These are phyloP conservation scores for Sinelater perroti DNA, from an alignment of 2,888 invertebrate genomes.

Conservation along the genomic window DNA sequence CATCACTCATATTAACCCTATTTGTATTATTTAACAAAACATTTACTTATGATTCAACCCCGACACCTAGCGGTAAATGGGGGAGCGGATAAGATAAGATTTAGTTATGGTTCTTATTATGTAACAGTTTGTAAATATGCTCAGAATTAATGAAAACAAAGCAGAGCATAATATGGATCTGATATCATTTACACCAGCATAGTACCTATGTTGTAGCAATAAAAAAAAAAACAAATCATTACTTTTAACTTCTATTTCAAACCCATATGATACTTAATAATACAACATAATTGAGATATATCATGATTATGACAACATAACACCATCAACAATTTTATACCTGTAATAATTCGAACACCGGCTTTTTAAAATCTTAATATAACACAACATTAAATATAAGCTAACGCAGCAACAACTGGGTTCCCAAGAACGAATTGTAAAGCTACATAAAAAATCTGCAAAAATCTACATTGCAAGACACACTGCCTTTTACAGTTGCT, in stretches of 20 bases:
- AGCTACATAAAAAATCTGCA: slow-evolving; percentile 49
- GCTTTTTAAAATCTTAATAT: slow-evolving; percentile 12
- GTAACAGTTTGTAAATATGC: no score
- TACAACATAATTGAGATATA: slow-evolving; percentile 54
- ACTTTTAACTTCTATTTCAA: slow-evolving; percentile 50
- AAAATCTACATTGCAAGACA: slow-evolving; percentile 48
- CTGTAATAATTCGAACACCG: slow-evolving; percentile 19
- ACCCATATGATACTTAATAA: slow-evolving; percentile 56
- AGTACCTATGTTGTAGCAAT: no score
- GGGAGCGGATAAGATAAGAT: no score
- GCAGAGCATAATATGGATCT: no score
- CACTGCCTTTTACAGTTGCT: slow-evolving; percentile 47
- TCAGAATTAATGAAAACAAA: no score
- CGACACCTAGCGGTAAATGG: no score
- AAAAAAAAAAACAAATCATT: slow-evolving; percentile 10
- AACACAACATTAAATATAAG: slow-evolving; percentile 19
- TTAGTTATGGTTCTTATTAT: no score
- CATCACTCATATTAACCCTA: no score
- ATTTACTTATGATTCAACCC: no score
- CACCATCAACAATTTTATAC: slow-evolving; percentile 47
- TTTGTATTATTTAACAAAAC: no score
- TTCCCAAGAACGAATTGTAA: slow-evolving; percentile 49
- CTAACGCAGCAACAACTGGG: slow-evolving; percentile 27
- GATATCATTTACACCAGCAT: no score
- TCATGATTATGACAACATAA: slow-evolving; percentile 51